Base-by-base conservation (phyloP, 1,140 invertebrate species). In the Oreohelix idahoensis region DNA sequence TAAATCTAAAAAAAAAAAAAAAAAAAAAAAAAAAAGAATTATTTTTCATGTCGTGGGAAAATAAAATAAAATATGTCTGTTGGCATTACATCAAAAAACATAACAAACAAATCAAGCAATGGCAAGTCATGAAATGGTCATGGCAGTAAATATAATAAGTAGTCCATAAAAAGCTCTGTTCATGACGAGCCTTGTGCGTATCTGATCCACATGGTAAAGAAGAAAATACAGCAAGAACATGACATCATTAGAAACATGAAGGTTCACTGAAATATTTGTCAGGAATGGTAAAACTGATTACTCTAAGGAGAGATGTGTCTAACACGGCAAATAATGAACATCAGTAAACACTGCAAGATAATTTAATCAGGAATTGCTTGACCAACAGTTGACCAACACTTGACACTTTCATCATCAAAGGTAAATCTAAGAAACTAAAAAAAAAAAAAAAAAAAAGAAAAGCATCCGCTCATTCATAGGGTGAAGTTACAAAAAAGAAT, bases 121-220 rank as follows among this genome's bases (percentile, higher is more conserved):
- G 20, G 1, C 53, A 58, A 17, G 45, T 58, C 26, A n/a, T 58
- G 26, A 58, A 58, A 58, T 23, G 26, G 53, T 58, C 15, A 58
- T 23, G 20, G 4, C 53, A 58, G 15, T 58, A n/a, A 58, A 58
- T 58, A 23, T 58, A n/a, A n/a, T n/a, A 58, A 58, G 53, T 58
- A 58, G 20, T 58, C 53, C 53, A 58, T 58, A 58, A 75, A 75
- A 32, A 78, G 29, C 76, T 78, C 49, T 78, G 8, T n/a, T 78
- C 76, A 53, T 63, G 51, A 11, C 20, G 58, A 78, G 76, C 51
- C 15, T 78, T 78, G 76, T 78, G 76, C 76, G 76, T 78, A 78
- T 78, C 51, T 32, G 53, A 78, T 53, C 51, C 76, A 78, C 76
- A 78, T 58, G 76, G 32, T 58, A 29, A 53, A 78, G 49, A 49